A percentile compares a stretch with the other conserved stretches of the same genome.
Conservation (phyloP, 2,113 vertebrate species). For the Tachysurus fulvidraco region DNA sequence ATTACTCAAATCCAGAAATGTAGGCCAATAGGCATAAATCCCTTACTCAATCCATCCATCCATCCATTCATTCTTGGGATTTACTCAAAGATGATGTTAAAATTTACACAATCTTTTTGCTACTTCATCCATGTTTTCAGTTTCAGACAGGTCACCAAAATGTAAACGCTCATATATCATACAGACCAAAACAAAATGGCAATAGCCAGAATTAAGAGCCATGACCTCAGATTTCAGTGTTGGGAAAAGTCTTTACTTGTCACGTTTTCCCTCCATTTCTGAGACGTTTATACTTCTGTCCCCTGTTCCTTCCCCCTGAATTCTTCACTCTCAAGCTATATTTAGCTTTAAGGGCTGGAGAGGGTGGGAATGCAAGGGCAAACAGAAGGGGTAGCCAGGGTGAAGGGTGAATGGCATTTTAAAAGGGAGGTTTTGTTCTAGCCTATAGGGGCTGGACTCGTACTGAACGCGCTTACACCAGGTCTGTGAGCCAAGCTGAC, state of each 20-base stretch:
- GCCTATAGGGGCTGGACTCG: conserved; percentile 25
- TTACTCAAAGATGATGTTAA: not conserved
- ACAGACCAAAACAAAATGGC: not conserved
- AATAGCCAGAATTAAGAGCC: not conserved
- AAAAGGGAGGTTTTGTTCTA: conserved; percentile 53
- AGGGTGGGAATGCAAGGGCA: conserved; percentile 61
- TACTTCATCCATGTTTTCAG: not conserved
- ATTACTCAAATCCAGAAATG: not conserved
- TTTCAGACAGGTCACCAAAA: not conserved
- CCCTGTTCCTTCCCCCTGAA: conserved; percentile 21
- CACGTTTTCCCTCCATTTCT: conserved; percentile 20
- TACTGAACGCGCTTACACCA: conserved; percentile 16
- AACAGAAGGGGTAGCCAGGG: conserved; percentile 60
- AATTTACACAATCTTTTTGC: not conserved
- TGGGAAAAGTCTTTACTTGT: not conserved
- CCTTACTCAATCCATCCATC: not conserved
- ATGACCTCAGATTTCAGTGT: not conserved
- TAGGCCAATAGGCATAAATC: not conserved
- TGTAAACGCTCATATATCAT: not conserved
- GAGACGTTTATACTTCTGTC: conserved; percentile 10
- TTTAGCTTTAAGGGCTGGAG: conserved; percentile 71
- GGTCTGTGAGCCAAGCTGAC: not conserved
- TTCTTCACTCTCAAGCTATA: conserved; percentile 64
- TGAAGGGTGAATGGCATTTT: conserved; percentile 71
- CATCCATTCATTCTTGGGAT: not conserved